phyloP scores from a whole-genome alignment of 1,140 invertebrate species.

The Meteorus sp. region DNA sequence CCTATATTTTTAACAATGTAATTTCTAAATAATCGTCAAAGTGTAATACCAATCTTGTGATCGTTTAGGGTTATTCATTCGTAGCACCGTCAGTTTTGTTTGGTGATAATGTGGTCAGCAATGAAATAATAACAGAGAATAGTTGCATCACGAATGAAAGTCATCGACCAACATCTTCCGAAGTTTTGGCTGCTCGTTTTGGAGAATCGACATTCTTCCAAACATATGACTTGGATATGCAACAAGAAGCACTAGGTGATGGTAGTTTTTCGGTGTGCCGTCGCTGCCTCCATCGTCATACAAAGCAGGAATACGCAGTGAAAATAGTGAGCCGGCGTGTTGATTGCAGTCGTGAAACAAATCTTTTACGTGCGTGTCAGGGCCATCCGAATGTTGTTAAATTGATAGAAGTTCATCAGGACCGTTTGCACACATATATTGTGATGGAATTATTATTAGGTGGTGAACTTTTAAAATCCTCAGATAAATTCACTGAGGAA shows the following conservation, averaged over 20 bases:
- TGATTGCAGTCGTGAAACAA: slow-evolving; percentile 77
- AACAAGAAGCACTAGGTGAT: slow-evolving; percentile 75
- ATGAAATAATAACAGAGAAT: slow-evolving; percentile 64
- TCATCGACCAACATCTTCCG: slow-evolving; percentile 32
- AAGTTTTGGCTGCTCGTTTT: slow-evolving; percentile 42
- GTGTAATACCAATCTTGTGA: too few species aligned
- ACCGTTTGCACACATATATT: slow-evolving; percentile 81
- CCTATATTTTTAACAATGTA: too few species aligned
- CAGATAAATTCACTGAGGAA: slow-evolving; percentile 70
- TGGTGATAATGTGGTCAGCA: slow-evolving; percentile 80
- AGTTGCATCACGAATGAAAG: background rate
- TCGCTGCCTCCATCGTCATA: slow-evolving; percentile 75
- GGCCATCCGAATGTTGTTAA: slow-evolving; percentile 88
- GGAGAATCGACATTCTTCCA: slow-evolving; percentile 86
- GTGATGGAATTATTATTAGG: slow-evolving; percentile 85
- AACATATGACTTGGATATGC: slow-evolving; percentile 75
- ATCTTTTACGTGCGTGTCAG: slow-evolving; percentile 77
- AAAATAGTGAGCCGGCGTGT: slow-evolving; percentile 86
- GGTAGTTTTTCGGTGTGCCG: slow-evolving; percentile 89
- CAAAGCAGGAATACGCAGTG: slow-evolving; percentile 79
- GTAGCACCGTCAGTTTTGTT: slow-evolving; percentile 91
- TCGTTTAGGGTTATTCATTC: slow-evolving; percentile 94
- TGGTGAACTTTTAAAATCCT: slow-evolving; percentile 80
- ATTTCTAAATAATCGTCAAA: too few species aligned
- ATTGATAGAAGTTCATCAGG: slow-evolving; percentile 79